Base-by-base conservation (phyloP, 2,113 vertebrate species). In the Coracopsis vasa region DNA sequence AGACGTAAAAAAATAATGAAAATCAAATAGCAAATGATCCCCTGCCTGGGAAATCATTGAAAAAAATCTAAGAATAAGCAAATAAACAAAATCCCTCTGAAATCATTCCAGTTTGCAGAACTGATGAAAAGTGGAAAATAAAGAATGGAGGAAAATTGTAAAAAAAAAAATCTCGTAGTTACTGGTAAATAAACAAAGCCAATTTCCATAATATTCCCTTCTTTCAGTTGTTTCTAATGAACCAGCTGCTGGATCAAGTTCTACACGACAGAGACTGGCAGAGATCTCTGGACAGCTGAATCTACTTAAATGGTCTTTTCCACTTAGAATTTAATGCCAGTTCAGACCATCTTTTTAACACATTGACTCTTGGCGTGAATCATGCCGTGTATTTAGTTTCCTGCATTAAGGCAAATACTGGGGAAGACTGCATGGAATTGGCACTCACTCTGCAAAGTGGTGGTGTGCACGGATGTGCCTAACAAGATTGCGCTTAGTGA, bases 291-390 rank as follows among this genome's bases (percentile, higher is more conserved):
- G 93, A 71, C 93, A 95, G 94, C 54, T 91, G 94, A 97, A 85
- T 83, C 94, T 81, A 96, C 92, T 97, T 93, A 94, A 91, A 84
- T 69, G 48, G 74, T 29, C 50, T 87, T 91, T 96, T 96, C 90
- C 51, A 11, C 67, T 86, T 11, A 64, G 79, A 93, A 96, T 91
- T 83, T 95, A 83, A 39, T 70, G 71, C 78, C 72, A 81, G 88
- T 60, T 93, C 81, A 88, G 94, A 78, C 73, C 65, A 1, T 90
- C 71, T 93, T 97, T 92, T 66, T 92, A 90, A 61, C 94, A 97
- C 92, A 25, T n/a, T 45, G 69, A 83, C 54, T 50, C 45, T 66
- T 88, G 83, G 80, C 42, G 11, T 44, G 86, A 93, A 93, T 87
- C 54, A 31, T 10, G 10, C 37, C 25, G 44, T n/a, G 70, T 10